These are phyloP conservation scores for Panorpa germanica DNA, from an alignment of 2,888 invertebrate species.

Conservation along the genomic window DNA sequence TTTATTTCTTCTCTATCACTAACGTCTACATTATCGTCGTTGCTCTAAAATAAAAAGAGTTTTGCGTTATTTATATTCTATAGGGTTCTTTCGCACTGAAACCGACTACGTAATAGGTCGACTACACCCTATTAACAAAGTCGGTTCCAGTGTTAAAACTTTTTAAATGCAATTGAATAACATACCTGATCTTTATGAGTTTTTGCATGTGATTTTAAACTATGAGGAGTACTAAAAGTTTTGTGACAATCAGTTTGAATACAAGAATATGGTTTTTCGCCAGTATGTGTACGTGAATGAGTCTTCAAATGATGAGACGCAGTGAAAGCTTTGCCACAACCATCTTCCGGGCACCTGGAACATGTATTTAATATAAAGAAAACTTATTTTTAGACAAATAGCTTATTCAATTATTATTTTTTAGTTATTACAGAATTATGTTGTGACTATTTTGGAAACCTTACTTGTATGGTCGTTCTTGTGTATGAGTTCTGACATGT, in stretches of 20 bases:
- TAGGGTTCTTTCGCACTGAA: no score
- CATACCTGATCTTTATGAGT: slow-evolving; percentile 41
- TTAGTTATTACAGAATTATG: slow-evolving; percentile 8
- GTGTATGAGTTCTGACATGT: slow-evolving; percentile 81
- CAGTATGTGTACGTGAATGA: slow-evolving; percentile 68
- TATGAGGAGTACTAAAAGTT: slow-evolving; percentile 71
- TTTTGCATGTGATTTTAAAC: slow-evolving; percentile 58
- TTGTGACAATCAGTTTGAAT: slow-evolving; percentile 44
- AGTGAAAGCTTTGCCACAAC: slow-evolving; percentile 83
- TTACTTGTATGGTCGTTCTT: slow-evolving; percentile 76
- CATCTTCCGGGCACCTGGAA: slow-evolving; percentile 54
- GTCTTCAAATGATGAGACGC: slow-evolving; percentile 90
- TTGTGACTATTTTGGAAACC: slow-evolving; percentile 17
- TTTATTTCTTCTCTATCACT: no score
- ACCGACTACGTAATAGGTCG: no score
- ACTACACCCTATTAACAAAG: no score
- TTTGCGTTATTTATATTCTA: no score
- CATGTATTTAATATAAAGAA: slow-evolving; percentile 1
- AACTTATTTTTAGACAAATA: slow-evolving; percentile 5
- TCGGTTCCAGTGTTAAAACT: no score
- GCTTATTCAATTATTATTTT: slow-evolving; percentile 2
- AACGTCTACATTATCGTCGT: no score
- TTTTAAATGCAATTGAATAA: no score
- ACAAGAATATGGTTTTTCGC: slow-evolving; percentile 65
- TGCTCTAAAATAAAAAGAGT: no score